Conservation (phyloP, 2,113 vertebrate genomes). For the Tringa solitaria region DNA sequence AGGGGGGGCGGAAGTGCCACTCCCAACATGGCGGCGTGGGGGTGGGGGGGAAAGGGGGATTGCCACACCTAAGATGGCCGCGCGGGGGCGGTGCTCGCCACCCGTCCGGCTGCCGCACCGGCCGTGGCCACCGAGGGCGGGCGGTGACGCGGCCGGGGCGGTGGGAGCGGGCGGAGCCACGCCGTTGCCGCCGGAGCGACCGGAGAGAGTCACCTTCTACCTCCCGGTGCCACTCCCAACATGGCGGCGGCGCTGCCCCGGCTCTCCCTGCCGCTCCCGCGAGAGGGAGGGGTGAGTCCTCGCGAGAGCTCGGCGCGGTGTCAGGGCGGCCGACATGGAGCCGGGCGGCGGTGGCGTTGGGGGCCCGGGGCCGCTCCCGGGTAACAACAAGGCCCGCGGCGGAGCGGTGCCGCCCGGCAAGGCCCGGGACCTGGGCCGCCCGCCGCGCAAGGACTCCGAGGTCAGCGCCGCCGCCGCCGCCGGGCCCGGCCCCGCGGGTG, state of each 20-base stretch:
- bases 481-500: background rate
- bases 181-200: background rate
- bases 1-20: background rate
- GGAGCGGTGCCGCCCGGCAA: conserved; percentile 72
- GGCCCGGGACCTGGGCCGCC: conserved; percentile 84
- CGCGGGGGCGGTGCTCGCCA: background rate
- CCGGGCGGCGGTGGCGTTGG: conserved; percentile 72
- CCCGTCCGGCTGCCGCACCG: background rate
- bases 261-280: conserved; percentile 28
- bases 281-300: conserved; percentile 27
- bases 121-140: background rate
- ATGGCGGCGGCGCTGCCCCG: conserved; percentile 52
- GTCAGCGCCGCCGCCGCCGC: conserved; percentile 65
- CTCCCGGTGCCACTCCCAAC: conserved; percentile 49
- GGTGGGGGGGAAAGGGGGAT: too few relatives aligned
- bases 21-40: background rate
- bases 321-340: conserved; percentile 80
- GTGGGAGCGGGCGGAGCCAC: background rate
- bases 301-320: conserved; percentile 59
- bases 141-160: background rate
- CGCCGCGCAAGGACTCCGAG: conserved; percentile 93
- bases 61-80: background rate
- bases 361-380: conserved; percentile 60
- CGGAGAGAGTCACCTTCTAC: background rate
- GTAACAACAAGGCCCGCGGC: conserved; percentile 87